These are phyloP conservation scores for Dicyrtoma fusca DNA, from an alignment of 2,888 invertebrate genomes.

Conservation along the genomic window DNA sequence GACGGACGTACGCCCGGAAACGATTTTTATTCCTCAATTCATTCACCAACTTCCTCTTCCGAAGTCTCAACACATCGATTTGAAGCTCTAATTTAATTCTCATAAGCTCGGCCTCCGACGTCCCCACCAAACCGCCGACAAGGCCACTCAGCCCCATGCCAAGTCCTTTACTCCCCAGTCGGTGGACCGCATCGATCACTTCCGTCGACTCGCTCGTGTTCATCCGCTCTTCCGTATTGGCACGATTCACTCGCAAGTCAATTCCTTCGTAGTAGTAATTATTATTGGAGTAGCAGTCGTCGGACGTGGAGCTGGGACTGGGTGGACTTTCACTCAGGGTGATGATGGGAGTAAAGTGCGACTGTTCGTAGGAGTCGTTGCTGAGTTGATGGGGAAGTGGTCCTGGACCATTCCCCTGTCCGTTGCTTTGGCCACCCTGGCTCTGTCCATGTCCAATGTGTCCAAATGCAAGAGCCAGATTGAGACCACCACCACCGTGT, in stretches of 20 bases:
- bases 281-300: constrained; percentile 32
- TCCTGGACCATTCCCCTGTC: background rate
- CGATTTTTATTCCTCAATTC: constrained; percentile 35
- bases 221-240: constrained; percentile 29
- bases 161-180: constrained; percentile 10
- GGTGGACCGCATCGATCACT: constrained; percentile 15
- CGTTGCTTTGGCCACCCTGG: background rate
- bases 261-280: constrained; percentile 55
- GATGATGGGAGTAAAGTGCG: constrained; percentile 55
- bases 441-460: background rate
- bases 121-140: too few species aligned
- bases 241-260: constrained; percentile 50
- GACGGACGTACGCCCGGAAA: constrained; percentile 20
- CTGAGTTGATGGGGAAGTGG: constrained; percentile 8
- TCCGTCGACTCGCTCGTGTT: constrained; percentile 39
- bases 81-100: constrained; percentile 51
- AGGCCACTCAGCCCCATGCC: background rate
- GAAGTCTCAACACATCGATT: constrained; percentile 53
- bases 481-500: background rate
- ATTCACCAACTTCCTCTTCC: constrained; percentile 49
- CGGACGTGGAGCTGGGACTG: constrained; percentile 20
- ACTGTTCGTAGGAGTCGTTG: constrained; percentile 33
- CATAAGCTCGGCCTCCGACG: constrained; percentile 36
- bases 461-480: background rate
- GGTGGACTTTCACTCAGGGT: constrained; percentile 53